Conservation (phyloP, 2,888 invertebrate genomes). For the Agapostemon virescens region DNA sequence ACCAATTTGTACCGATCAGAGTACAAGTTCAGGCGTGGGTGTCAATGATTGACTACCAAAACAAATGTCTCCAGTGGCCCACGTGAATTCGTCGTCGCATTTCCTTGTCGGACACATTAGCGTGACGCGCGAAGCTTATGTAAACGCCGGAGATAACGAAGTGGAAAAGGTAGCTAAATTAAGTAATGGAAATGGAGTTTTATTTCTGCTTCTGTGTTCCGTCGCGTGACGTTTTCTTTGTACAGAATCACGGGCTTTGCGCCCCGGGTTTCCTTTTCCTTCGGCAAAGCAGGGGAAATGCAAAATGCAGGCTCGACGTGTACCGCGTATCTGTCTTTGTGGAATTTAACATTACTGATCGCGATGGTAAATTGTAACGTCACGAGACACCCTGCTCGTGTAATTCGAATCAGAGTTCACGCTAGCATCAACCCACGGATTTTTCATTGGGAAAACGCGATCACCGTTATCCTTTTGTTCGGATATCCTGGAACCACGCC, state of each 20-base stretch:
- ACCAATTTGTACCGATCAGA: too few relatives aligned
- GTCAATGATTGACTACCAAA: neutral
- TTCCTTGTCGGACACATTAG: neutral
- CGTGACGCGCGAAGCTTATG: neutral
- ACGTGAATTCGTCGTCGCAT: neutral
- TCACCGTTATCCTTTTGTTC: conserved; percentile 49
- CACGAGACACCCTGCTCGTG: neutral
- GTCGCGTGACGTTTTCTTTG: neutral
- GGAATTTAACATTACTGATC: neutral
- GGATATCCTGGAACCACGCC: conserved; percentile 61
- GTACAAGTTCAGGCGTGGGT: neutral
- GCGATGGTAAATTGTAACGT: neutral
- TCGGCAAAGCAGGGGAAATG: neutral
- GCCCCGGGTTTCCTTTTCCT: neutral
- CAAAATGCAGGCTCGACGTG: neutral
- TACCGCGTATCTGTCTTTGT: neutral
- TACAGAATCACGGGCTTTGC: neutral
- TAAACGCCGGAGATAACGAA: neutral
- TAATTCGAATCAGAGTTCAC: neutral
- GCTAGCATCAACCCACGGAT: neutral
- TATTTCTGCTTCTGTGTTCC: neutral
- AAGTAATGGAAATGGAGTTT: neutral
- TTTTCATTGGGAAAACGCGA: neutral
- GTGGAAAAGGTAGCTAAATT: conserved; percentile 1
- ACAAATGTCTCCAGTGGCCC: neutral